A percentile compares a stretch with the other conserved stretches of the same genome.
Evolutionary conservation across 1,140 invertebrate species (phyloP).

Genomic region (Brachionus plicatilis): DNA sequence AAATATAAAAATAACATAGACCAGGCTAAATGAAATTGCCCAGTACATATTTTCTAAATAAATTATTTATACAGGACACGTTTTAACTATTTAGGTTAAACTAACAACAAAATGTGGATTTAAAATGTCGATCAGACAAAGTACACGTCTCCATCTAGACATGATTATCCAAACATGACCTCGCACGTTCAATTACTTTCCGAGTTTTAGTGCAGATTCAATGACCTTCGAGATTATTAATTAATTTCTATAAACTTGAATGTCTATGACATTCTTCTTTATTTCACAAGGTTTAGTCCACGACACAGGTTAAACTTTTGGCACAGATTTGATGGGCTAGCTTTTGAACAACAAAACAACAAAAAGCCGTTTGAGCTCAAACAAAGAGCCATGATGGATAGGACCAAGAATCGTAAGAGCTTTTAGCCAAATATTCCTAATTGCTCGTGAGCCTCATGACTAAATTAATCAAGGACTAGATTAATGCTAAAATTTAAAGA

Average conservation of each 20-base stretch:
- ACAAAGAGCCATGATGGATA: neutral
- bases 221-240: neutral
- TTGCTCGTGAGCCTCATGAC: neutral
- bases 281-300: neutral
- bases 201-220: neutral
- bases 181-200: neutral
- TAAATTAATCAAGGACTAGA: neutral
- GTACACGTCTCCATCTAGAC: neutral
- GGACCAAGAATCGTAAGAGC: neutral
- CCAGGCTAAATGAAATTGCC: neutral
- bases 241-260: neutral
- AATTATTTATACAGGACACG: neutral
- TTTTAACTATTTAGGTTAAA: neutral
- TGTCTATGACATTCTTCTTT: neutral
- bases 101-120: neutral
- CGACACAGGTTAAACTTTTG: neutral
- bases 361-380: neutral
- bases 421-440: neutral
- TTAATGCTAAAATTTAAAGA: neutral
- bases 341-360: neutral
- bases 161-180: neutral
- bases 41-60: neutral
- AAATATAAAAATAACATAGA: neutral
- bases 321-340: neutral
- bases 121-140: neutral